Base-by-base conservation (phyloP, 2,888 invertebrate species). In the Calephelis perditalis region DNA sequence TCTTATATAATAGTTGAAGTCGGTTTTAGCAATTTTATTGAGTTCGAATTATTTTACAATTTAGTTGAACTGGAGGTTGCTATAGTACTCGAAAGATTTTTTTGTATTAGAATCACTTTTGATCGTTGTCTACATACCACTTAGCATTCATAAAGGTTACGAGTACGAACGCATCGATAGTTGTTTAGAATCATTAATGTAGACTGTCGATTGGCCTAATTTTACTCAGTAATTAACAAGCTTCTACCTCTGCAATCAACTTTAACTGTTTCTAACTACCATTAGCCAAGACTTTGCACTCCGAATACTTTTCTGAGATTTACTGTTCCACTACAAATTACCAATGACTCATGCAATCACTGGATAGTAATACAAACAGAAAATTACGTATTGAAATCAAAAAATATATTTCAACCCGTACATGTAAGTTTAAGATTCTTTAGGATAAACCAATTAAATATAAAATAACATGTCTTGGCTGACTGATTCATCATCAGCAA, bases 91-190 rank as follows among this genome's bases (percentile, higher is more conserved):
- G 4, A 26, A 26, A 26, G 26, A 3, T 26, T 26, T 26, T 26
- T 26, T 26, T 26, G 26, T 26, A 40, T 40, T 5, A 40, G 40
- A 40, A 40, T 8, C 6, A 40, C 56, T 59, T 37, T 9, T 37
- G 4, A 46, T 55, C 11, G 12, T 12, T 57, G 35, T 44, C 10
- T 10, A 49, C 35, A 35, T 11, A 35, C 52, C 35, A 36, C 11
- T 54, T 54, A 36, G 35, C 36, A 54, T 54, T 54, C 52, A 54
- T 54, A 54, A 54, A 54, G 52, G 35, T 35, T 54, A 54, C 52
- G 35, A 11, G 35, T 36, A 52, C 36, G 11, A 36, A 54, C 35
- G 52, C 36, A 54, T 26, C 52, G 52, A 35, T 10, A 54, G 52
- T 54, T 54, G 36, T 35, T 54, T 11, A 54, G 52, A 36, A 54